Evolutionary conservation across 1,140 invertebrate species (phyloP).

Genomic region (Rhagoletis zephyria): DNA sequence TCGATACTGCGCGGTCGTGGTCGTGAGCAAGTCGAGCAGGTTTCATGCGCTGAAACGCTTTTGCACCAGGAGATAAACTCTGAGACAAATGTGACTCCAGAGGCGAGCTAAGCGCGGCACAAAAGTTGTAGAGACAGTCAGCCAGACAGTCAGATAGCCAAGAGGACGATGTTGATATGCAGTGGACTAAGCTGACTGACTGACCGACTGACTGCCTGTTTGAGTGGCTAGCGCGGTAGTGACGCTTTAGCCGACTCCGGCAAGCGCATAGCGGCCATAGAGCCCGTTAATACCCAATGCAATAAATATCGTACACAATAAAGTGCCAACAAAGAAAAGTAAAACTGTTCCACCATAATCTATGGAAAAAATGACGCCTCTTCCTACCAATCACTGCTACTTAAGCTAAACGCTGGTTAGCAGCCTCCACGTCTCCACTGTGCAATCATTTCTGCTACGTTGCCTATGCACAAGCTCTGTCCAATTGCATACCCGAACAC

Average conservation of each 20-base stretch:
- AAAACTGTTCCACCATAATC: background rate
- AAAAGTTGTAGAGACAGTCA: too few relatives aligned
- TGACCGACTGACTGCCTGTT: background rate
- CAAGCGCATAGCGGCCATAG: background rate
- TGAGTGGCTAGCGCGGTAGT: background rate
- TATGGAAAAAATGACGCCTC: background rate
- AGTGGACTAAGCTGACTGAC: background rate
- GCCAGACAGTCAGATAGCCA: background rate
- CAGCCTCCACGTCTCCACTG: conserved; percentile 1
- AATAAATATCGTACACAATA: conserved; percentile 29
- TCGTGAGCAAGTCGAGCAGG: conserved; percentile 10
- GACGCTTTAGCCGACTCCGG: background rate
- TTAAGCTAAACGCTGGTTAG: background rate
- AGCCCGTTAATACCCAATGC: background rate
- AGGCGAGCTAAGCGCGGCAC: too few relatives aligned
- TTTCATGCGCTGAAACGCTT: background rate
- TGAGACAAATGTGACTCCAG: too few relatives aligned
- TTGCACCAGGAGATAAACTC: too few relatives aligned
- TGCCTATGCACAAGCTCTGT: background rate
- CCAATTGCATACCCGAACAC: background rate
- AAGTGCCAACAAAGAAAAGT: background rate
- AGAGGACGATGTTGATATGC: background rate
- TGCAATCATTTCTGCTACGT: background rate
- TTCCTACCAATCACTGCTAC: conserved; percentile 5
- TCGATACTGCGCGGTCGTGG: background rate